Evolutionary conservation across 2,888 invertebrate species (phyloP).

Genomic region (Mesodorylaimus sp.): DNA sequence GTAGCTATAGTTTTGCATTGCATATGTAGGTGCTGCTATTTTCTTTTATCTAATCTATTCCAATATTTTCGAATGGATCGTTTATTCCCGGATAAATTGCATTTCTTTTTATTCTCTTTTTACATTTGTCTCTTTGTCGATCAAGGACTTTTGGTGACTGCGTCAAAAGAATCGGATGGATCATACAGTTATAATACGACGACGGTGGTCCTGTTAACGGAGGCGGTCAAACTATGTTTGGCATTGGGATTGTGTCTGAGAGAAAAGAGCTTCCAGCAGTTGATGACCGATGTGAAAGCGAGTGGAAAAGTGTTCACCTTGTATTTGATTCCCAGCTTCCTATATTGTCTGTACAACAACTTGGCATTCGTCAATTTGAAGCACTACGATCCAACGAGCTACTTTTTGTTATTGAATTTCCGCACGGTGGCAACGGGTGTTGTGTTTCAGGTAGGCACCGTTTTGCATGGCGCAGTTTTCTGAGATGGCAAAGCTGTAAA

Average conservation of each 20-base stretch:
- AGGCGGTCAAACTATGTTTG: background rate
- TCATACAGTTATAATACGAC: background rate
- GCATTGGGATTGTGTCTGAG: background rate
- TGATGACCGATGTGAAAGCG: background rate
- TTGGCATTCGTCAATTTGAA: conserved; percentile 72
- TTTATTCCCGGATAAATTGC: background rate
- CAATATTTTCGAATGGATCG: too few species aligned
- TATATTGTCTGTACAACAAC: conserved; percentile 87
- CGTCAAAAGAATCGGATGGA: background rate
- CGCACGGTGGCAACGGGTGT: conserved; percentile 78
- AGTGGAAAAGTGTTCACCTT: background rate
- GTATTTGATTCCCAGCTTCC: conserved; percentile 70
- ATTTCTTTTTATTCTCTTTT: background rate
- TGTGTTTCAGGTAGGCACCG: conserved; percentile 68
- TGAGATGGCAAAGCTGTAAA: too few species aligned
- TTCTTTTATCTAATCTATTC: too few species aligned
- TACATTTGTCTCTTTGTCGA: background rate
- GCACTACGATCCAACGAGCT: conserved; percentile 80
- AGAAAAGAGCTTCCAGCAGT: background rate
- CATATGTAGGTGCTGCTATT: too few species aligned
- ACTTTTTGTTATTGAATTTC: conserved; percentile 69
- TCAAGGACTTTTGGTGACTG: background rate
- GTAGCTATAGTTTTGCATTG: too few species aligned
- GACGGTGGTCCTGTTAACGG: background rate
- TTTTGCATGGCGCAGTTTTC: too few species aligned